Base-by-base conservation (phyloP, 2,113 vertebrate genomes). In the Alaudala cheleensis region DNA sequence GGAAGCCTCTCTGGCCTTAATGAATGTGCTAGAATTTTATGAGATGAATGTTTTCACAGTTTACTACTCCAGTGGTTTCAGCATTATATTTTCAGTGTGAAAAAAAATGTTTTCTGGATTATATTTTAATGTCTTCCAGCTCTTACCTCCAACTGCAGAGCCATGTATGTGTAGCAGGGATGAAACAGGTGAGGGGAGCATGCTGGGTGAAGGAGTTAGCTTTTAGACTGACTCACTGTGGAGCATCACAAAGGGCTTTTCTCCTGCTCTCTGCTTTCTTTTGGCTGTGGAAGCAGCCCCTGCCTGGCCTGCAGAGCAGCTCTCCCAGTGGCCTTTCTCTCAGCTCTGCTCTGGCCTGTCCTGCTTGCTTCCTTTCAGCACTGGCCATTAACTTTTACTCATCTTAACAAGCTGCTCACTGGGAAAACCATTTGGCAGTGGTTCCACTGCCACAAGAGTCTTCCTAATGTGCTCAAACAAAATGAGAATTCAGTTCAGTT, bases 101-200 rank as follows among this genome's bases (percentile, higher is more conserved):
- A 79, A 92, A 10, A 89, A 91, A 54, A 50, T 4, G 12, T 78
- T 47, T 88, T 94, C 88, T 72, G 67, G 82, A 40, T 83, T 86
- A 39, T 70, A 80, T 81, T 89, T 79, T 80, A 70, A 80, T 93
- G 51, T 93, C 79, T 96, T 90, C 71, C 70, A 86, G 95, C 90
- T 90, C 85, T 95, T 95, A 54, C 54, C 90, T 95, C 84, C 81
- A 91, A 50, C 78, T 94, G 78, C 91, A 93, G 87, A 86, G 58
- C 71, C 84, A 82, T 37, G 33, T 66, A 33, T 0, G 0, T 76
- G 54, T 87, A 57, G 84, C 66, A 95, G 71, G 94, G 86, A 29
- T 87, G 74, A 62, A 90, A 54, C 57, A 90, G 87, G 81, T 94
- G 93, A 95, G 90, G 87, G 66, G 62, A 88, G 54, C 79, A 67